phyloP scores from a whole-genome alignment of 2,888 invertebrate genomes.

The Rhyacophila evoluta region DNA sequence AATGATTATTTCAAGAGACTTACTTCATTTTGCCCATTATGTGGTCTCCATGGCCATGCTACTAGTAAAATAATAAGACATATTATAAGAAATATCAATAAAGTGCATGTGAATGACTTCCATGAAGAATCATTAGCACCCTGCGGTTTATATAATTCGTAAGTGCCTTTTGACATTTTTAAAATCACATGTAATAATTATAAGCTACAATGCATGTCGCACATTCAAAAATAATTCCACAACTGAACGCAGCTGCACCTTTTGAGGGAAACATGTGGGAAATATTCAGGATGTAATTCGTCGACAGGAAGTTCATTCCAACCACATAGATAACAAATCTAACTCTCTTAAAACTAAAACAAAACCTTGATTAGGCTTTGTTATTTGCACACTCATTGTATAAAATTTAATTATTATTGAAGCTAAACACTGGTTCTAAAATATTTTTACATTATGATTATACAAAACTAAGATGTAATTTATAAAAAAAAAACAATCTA shows the following conservation, averaged over 20 bases:
- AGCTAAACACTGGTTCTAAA: neutral
- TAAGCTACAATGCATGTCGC: neutral
- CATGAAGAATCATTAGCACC: slow-evolving; percentile 33
- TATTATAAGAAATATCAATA: slow-evolving; percentile 37
- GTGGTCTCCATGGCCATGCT: slow-evolving; percentile 24
- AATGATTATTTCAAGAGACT: too few relatives aligned
- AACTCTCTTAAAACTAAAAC: neutral
- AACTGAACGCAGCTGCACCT: neutral
- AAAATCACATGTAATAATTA: neutral
- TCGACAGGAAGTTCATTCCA: slow-evolving; percentile 33
- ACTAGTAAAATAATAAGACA: slow-evolving; percentile 37
- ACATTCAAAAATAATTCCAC: neutral
- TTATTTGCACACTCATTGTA: neutral
- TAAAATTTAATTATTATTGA: neutral
- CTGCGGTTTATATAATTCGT: slow-evolving; percentile 37
- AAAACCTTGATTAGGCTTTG: neutral
- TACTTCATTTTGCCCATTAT: neutral
- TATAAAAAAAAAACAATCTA: too few relatives aligned
- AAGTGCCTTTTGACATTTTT: slow-evolving; percentile 43
- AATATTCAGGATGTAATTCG: slow-evolving; percentile 11
- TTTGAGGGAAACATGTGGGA: neutral
- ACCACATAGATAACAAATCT: slow-evolving; percentile 29
- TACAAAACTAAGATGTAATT: too few relatives aligned
- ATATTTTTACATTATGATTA: too few relatives aligned
- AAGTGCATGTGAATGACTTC: slow-evolving; percentile 43